Evolutionary conservation across 2,797 vertebrate species (phyloP), one percentile per base, ranked within the genome.

Genomic region (Hirundo rustica): DNA sequence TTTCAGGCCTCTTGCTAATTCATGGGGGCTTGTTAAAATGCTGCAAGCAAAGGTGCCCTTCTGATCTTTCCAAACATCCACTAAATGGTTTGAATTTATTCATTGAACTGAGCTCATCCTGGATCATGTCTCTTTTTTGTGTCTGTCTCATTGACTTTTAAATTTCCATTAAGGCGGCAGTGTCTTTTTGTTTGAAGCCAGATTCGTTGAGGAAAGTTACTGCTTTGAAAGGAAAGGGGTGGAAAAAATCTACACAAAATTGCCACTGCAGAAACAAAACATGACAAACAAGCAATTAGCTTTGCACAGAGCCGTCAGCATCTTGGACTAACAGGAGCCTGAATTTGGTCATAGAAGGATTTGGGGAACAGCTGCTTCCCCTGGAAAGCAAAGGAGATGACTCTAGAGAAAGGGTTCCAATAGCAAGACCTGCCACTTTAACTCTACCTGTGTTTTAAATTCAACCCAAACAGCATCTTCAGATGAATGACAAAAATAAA

Each of bases 71-170:
- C 95, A 97, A 97, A 97, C 95, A 95, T 85, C 74, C 91, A 92
- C 96, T 97, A 96, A 98, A 98, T 97, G 96, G 95, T 95, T 95
- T 97, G 97, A 97, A 97, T 97, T 96, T 97, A 97, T 97, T 98
- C 97, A 97, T 96, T 96, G 97, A 94, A 92, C 94, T 96, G 85
- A 93, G 95, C 96, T 97, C 95, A 97, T 97, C 93, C 84, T 90
- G 66, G 96, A 95, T 97, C 96, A 89, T 94, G 93, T 93, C 94
- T 94, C 92, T 94, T 94, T 95, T 92, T 93, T 92, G 80, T 96
- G 65, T 72, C 76, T 62, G 81, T 95, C 96, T 97, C 97, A 97
- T 97, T 97, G 97, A 97, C 95, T 97, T 97, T 97, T 96, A 97
- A 97, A 97, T 97, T 97, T 96, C 76, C 92, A 93, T 97, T 97